Evolutionary conservation across 2,797 vertebrate species (phyloP).

Genomic region (Sebastiscus albofasciatus): DNA sequence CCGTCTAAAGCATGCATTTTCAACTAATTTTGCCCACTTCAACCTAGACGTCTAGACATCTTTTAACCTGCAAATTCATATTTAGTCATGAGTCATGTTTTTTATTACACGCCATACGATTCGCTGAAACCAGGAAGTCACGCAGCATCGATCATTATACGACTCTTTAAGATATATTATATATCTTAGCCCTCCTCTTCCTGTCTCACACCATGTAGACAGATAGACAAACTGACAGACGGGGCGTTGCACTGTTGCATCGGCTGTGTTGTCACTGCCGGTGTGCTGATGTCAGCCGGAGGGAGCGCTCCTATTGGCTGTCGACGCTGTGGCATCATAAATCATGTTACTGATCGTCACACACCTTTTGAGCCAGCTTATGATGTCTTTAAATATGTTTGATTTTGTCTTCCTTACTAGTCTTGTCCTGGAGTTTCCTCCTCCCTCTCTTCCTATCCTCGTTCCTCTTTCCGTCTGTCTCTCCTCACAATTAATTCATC

Average conservation of each 20-base stretch:
- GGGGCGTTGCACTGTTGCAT: not conserved
- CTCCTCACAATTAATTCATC: not conserved
- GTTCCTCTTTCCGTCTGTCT: conserved; percentile 8
- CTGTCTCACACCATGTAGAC: too few species aligned
- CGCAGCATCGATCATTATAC: not conserved
- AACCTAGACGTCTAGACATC: not conserved
- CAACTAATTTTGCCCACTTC: not conserved
- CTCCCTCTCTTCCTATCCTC: not conserved
- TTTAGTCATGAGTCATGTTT: not conserved
- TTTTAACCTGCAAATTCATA: not conserved
- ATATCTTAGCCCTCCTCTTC: too few species aligned
- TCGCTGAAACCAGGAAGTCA: too few species aligned
- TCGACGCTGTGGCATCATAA: not conserved
- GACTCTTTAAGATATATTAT: not conserved
- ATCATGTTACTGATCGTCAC: not conserved
- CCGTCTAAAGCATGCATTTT: not conserved
- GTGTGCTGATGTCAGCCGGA: conserved; percentile 6
- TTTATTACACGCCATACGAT: not conserved
- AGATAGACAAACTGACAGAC: too few species aligned
- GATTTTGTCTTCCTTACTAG: not conserved
- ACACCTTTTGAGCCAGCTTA: not conserved
- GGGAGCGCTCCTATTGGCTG: not conserved
- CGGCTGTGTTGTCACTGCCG: not conserved
- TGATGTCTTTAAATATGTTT: not conserved
- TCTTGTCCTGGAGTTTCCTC: not conserved